Percentiles rank a stretch among this genome's conserved stretches.
Conservation (phyloP, 1,140 invertebrate genomes). For the Drosophila persimilis region DNA sequence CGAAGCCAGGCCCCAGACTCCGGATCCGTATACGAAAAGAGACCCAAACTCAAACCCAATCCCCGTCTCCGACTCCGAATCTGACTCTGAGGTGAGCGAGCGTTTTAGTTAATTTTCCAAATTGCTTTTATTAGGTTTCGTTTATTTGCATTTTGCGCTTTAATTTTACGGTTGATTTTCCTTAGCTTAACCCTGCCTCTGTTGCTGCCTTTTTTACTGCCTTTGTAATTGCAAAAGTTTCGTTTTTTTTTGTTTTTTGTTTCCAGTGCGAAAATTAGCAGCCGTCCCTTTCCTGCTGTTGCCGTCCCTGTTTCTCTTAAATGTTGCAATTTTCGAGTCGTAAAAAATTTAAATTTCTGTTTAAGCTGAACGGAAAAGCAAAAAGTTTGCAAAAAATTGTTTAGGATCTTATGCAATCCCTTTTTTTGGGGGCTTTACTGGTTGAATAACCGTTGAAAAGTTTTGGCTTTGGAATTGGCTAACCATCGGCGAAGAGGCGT, state of each 20-base stretch:
- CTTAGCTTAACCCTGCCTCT: conserved; percentile 50
- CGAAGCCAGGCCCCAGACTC: conserved; percentile 7
- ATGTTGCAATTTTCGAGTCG: conserved; percentile 76
- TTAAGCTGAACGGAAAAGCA: conserved; percentile 16
- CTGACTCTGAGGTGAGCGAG: conserved; percentile 37
- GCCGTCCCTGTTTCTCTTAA: conserved; percentile 51
- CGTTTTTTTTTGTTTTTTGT: conserved; percentile 21
- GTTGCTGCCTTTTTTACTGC: conserved; percentile 56
- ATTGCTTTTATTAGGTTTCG: conserved; percentile 82
- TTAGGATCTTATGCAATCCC: conserved; percentile 59
- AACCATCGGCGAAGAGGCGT: conserved; percentile 39
- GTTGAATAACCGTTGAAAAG: conserved; percentile 48
- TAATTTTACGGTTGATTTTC: conserved; percentile 70
- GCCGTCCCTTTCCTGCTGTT: conserved; percentile 41
- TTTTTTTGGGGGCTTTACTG: conserved; percentile 35
- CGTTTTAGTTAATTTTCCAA: conserved; percentile 79
- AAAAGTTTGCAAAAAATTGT: conserved; percentile 56
- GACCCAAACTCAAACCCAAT: too few relatives aligned
- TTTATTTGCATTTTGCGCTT: conserved; percentile 82
- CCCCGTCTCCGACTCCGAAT: conserved; percentile 8
- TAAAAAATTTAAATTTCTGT: conserved; percentile 61
- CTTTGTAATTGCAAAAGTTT: conserved; percentile 46
- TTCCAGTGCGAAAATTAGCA: conserved; percentile 47
- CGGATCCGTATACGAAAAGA: neutral
- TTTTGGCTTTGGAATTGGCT: conserved; percentile 34